Percentiles rank a stretch among this genome's conserved stretches.
These are phyloP conservation scores for Helarctos malayanus DNA, from an alignment of 2,797 vertebrate genomes.

Conservation along the genomic window DNA sequence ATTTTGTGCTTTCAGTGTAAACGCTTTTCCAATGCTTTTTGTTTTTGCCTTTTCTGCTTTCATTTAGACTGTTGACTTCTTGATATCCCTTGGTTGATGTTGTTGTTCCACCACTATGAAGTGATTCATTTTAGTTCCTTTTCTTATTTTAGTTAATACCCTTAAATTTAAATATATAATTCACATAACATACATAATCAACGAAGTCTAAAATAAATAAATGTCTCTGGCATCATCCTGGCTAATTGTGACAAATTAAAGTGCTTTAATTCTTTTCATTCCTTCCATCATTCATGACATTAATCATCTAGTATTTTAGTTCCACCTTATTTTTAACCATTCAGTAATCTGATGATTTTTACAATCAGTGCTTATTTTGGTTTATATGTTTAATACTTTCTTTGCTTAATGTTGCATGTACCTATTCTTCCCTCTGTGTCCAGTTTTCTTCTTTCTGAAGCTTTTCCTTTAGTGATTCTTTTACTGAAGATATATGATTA, in stretches of 20 bases:
- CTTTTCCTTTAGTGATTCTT: not conserved
- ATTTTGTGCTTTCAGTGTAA: not conserved
- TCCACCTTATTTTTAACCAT: not conserved
- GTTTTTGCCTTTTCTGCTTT: conserved; percentile 17
- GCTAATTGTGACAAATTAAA: not conserved
- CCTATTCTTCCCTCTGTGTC: not conserved
- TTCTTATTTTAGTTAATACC: not conserved
- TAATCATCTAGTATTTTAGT: not conserved
- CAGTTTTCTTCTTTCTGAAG: conserved; percentile 16
- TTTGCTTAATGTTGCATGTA: not conserved
- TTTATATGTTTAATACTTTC: not conserved
- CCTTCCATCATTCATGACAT: not conserved
- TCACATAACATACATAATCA: not conserved
- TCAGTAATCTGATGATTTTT: not conserved
- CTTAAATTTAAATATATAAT: not conserved
- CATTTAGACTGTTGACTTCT: not conserved
- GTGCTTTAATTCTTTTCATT: not conserved
- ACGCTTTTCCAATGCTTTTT: not conserved
- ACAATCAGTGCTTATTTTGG: not conserved
- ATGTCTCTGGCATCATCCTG: not conserved
- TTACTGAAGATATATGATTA: not conserved
- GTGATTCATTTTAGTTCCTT: not conserved
- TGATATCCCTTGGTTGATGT: not conserved
- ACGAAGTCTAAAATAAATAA: not conserved
- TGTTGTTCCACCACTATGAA: not conserved